Evolutionary conservation across 2,113 vertebrate genomes (phyloP), one percentile per base, ranked within the genome.

Genomic region (Ondatra zibethicus): DNA sequence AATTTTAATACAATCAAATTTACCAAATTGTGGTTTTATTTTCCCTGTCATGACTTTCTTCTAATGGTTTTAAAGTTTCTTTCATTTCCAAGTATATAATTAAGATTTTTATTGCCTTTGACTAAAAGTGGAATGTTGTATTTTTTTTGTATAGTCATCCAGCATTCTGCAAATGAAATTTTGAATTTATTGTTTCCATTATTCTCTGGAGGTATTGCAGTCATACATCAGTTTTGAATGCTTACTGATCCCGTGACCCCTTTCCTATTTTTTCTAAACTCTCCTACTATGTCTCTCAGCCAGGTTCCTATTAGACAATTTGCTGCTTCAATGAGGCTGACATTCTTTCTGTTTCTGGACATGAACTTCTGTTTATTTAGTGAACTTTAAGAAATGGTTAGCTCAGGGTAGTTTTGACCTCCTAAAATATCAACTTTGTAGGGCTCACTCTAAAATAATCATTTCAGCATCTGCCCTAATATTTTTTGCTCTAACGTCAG

Each of bases 1-100:
- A 91, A 88, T 88, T 89, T 87, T 96, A 81, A 87, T 23, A 6
- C 84, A 65, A 95, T 89, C 55, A 52, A 19, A 77, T 23, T 81
- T 47, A 58, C 47, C 45, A 75, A 75, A 68, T 68, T 73, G 11
- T 84, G 5, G 47, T 66, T 87, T 93, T 3, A 82, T 82, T 52
- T 4, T 14, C 10, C 17, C 86, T 68, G 16, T 84, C 52, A 36
- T 61, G 25, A 61, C 39, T 92, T 92, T 93, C 36, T 92, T 55
- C 36, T 61, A 88, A 50, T 27, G 77, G 7, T 50, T 63, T 90
- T 87, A 12, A 87, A 29, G 7, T 68, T 96, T 42, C 12, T 77
- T 92, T 92, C 4, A 85, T 85, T 94, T 85, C 36, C 52, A 65
- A 82, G n/a, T 19, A 14, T 82, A 55, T 82, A 65, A 58, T 94